Evolutionary conservation across 2,797 vertebrate genomes (phyloP).

Genomic region (Chromis chromis): DNA sequence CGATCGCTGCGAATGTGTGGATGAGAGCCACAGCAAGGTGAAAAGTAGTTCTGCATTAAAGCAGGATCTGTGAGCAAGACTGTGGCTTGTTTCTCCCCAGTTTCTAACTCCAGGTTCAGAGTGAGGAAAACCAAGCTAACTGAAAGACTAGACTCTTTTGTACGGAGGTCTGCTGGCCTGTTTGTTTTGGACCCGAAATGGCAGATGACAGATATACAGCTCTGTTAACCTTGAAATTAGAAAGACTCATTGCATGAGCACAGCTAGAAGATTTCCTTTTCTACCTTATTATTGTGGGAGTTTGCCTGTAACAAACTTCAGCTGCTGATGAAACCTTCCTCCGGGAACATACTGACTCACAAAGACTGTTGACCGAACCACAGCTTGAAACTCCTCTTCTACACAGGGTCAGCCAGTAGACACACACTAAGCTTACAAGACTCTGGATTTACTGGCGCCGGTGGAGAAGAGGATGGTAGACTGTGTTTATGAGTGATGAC

Average conservation of each 20-base stretch:
- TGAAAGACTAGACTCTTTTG: constrained; percentile 65
- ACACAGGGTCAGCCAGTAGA: constrained; percentile 45
- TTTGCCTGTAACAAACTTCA: constrained; percentile 32
- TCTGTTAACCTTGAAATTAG: constrained; percentile 32
- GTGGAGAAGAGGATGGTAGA: constrained; percentile 38
- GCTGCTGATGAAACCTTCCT: constrained; percentile 38
- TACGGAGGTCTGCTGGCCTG: constrained; percentile 34
- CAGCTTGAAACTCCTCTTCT: constrained; percentile 38
- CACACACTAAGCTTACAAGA: constrained; percentile 39
- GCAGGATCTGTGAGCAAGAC: constrained; percentile 54
- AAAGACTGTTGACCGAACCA: constrained; percentile 46
- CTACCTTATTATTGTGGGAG: constrained; percentile 11
- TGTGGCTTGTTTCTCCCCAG: constrained; percentile 41
- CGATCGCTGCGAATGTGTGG: constrained; percentile 46
- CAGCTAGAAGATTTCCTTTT: constrained; percentile 1
- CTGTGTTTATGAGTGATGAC: constrained; percentile 60
- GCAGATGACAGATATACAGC: constrained; percentile 45
- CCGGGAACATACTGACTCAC: constrained; percentile 57
- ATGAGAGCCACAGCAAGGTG: constrained; percentile 39
- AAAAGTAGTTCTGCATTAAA: constrained; percentile 55
- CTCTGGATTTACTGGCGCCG: constrained; percentile 45
- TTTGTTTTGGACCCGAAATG: constrained; percentile 71
- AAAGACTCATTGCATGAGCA: constrained; percentile 9
- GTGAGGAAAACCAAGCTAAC: constrained; percentile 35
- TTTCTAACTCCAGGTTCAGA: constrained; percentile 41